A percentile compares a stretch with the other conserved stretches of the same genome.
These are phyloP conservation scores for Potamarius usumacintae DNA, from an alignment of 2,113 vertebrate genomes.

Conservation along the genomic window DNA sequence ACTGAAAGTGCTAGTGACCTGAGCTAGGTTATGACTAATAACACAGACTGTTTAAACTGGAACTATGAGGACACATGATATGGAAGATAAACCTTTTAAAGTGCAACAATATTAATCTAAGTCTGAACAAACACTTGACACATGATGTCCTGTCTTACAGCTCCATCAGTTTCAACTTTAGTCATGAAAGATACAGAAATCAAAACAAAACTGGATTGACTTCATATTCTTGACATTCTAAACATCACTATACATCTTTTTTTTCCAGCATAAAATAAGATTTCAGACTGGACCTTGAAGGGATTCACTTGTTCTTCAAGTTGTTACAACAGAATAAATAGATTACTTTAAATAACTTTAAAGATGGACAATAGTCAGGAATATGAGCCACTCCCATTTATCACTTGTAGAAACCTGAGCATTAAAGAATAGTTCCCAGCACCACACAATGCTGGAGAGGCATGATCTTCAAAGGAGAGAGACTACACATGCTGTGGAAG, in stretches of 20 bases:
- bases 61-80: not conserved
- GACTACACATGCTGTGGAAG: not conserved
- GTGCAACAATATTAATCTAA: not conserved
- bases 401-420: not conserved
- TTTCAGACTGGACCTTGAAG: not conserved
- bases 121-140: not conserved
- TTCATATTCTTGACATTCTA: not conserved
- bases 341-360: not conserved
- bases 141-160: not conserved
- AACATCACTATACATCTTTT: not conserved
- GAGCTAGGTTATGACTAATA: not conserved
- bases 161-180: not conserved
- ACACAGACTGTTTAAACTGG: not conserved
- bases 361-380: not conserved
- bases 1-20: not conserved
- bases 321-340: not conserved
- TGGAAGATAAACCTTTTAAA: not conserved
- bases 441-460: not conserved
- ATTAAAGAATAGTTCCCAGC: not conserved
- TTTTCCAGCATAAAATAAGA: not conserved
- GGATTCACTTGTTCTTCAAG: not conserved
- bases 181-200: not conserved
- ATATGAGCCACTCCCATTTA: not conserved
- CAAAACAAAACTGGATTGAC: not conserved
- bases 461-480: constrained; percentile 6